Evolutionary conservation across 2,113 vertebrate genomes (phyloP).

Genomic region (Nyctibius bracteatus): DNA sequence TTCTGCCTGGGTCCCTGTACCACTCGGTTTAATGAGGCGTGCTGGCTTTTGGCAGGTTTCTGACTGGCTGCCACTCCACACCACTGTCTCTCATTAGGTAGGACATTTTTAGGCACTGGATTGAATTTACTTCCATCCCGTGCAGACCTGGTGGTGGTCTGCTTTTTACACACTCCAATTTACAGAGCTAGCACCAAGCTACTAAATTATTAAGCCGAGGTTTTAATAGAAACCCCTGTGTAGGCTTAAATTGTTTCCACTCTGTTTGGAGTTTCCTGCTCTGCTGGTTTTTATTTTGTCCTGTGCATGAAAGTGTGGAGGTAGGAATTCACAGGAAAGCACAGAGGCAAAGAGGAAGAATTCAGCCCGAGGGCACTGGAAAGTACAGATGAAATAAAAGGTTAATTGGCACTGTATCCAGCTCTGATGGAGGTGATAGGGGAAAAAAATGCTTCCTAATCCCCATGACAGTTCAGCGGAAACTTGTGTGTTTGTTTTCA

Average conservation of each 20-base stretch:
- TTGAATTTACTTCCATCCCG: background rate
- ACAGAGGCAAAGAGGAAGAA: background rate
- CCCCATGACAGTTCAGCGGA: background rate
- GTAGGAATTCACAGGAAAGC: background rate
- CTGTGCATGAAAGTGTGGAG: background rate
- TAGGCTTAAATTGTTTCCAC: constrained; percentile 35
- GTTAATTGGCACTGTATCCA: background rate
- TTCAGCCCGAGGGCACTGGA: background rate
- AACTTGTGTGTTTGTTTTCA: background rate
- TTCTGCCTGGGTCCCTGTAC: background rate
- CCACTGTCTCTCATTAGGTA: background rate
- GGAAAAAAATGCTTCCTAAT: background rate
- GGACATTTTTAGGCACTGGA: background rate
- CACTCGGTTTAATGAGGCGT: background rate
- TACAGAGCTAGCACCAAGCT: background rate
- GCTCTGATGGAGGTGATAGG: background rate
- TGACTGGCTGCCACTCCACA: background rate
- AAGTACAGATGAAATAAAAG: background rate
- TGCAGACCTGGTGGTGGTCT: background rate
- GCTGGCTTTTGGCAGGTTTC: background rate
- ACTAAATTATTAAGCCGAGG: background rate
- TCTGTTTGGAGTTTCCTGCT: constrained; percentile 32
- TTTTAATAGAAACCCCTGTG: constrained; percentile 41
- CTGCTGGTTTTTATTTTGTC: constrained; percentile 29
- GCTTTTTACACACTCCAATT: background rate